A percentile compares a stretch with the other conserved stretches of the same genome.
These are phyloP conservation scores for Phylloscopus trochiloides DNA, from an alignment of 2,113 vertebrate species.

Conservation along the genomic window DNA sequence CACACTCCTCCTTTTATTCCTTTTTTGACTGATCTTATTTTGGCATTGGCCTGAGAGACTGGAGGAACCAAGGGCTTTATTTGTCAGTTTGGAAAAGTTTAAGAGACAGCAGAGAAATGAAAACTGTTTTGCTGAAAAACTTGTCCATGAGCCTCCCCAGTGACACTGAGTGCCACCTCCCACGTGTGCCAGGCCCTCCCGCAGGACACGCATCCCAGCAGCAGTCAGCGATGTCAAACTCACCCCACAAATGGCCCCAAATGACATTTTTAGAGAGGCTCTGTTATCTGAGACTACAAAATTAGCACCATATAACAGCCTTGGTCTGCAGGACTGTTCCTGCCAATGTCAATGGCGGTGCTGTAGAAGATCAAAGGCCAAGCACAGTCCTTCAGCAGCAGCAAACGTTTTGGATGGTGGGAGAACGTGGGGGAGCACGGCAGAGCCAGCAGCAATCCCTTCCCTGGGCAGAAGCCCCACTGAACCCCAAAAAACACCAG, in stretches of 20 bases:
- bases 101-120: not conserved
- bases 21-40: not conserved
- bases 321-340: not conserved
- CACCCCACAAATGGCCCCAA: slow-evolving; percentile 25
- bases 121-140: not conserved
- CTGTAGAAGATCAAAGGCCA: not conserved
- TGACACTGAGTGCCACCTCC: not conserved
- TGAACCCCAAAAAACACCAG: not conserved
- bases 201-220: not conserved
- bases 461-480: not conserved
- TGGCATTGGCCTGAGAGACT: not conserved
- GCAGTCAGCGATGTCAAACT: not conserved
- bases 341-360: slow-evolving; percentile 2
- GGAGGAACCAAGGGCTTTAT: not conserved
- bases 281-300: slow-evolving; percentile 42
- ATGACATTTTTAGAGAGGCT: slow-evolving; percentile 40
- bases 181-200: not conserved
- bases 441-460: not conserved
- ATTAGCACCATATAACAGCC: slow-evolving; percentile 30
- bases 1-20: not conserved
- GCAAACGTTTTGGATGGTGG: not conserved
- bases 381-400: not conserved
- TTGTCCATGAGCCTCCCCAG: not conserved
- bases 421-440: fast-evolving
- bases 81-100: not conserved